Evolutionary conservation across 2,113 vertebrate species (phyloP).

Genomic region (Leiothrix lutea): DNA sequence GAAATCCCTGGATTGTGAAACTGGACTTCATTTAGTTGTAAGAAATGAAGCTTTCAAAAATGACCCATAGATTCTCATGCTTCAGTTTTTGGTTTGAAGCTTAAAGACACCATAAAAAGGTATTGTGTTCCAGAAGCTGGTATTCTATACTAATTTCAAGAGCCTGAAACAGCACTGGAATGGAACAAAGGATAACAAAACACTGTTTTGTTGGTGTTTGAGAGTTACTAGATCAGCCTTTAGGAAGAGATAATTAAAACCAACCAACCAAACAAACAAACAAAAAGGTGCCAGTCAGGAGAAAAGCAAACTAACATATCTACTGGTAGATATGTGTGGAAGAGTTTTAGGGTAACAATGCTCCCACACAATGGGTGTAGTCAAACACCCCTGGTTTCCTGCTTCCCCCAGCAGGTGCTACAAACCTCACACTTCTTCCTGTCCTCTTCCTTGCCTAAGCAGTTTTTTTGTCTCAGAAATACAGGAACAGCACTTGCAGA

Average conservation of each 20-base stretch:
- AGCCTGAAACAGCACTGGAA: not conserved
- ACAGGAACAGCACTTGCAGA: not conserved
- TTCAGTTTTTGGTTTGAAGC: not conserved
- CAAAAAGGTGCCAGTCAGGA: not conserved
- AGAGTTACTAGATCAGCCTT: no score
- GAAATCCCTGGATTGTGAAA: not conserved
- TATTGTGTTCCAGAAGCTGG: not conserved
- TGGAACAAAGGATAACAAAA: not conserved
- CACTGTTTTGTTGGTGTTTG: no score
- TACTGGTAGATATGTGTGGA: no score
- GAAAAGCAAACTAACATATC: not conserved
- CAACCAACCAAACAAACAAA: not conserved
- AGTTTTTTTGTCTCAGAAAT: not conserved
- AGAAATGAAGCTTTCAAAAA: not conserved
- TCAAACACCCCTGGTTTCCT: not conserved
- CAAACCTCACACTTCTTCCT: not conserved
- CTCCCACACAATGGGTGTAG: not conserved
- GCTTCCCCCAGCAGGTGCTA: not conserved
- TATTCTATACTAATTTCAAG: not conserved
- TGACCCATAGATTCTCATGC: not conserved
- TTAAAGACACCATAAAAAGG: not conserved
- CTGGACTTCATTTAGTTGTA: not conserved
- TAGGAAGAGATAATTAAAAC: not conserved
- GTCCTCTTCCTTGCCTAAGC: not conserved
- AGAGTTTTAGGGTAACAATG: not conserved